Base-by-base conservation (phyloP, 2,888 invertebrate species). In the Brenthis hecate region DNA sequence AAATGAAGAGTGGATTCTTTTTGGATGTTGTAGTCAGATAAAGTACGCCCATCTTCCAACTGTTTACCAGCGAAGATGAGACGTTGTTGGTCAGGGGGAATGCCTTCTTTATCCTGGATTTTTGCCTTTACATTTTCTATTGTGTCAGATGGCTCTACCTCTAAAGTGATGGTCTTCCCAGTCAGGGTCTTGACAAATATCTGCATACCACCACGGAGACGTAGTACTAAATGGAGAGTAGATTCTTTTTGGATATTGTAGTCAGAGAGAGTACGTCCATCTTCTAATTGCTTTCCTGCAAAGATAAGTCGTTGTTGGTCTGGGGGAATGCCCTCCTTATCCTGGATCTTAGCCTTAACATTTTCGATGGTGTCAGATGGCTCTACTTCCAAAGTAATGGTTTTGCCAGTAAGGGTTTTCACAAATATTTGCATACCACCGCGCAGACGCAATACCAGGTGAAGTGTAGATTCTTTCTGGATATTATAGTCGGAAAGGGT, bases 91-190 rank as follows among this genome's bases (percentile, higher is more conserved):
- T 43, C 36, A 8, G 36, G 36, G 36, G 36, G 36, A 11, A 43
- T 43, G 11, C 36, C 36, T 8, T 43, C 36, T 11, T 43, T 43
- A 8, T 43, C 36, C 36, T 43, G 36, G 8, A 43, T 43, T 2
- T 43, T 43, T 8, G 36, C 36, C 11, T 43, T 43, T 11, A 43
- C 36, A 43, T 97, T 97, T 92, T 97, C 97, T 81, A 97, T 97
- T 13, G 96, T 96, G 82, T 97, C 97, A 2, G 96, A 96, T 11
- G 97, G 95, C 85, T 97, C 97, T 73, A 96, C 96, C 93, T 97
- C 96, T 77, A 97, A 94, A 77, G 96, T 96, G 87, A 97, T 97
- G 85, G 97, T 97, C 92, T 97, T 97, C 77, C 97, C 97, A 76
- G 97, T 97, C 61, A 97, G 93, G 77, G 97, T 97, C 87, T 97